These are phyloP conservation scores for Leptinotarsa texana DNA, from an alignment of 1,140 invertebrate genomes.

Conservation along the genomic window DNA sequence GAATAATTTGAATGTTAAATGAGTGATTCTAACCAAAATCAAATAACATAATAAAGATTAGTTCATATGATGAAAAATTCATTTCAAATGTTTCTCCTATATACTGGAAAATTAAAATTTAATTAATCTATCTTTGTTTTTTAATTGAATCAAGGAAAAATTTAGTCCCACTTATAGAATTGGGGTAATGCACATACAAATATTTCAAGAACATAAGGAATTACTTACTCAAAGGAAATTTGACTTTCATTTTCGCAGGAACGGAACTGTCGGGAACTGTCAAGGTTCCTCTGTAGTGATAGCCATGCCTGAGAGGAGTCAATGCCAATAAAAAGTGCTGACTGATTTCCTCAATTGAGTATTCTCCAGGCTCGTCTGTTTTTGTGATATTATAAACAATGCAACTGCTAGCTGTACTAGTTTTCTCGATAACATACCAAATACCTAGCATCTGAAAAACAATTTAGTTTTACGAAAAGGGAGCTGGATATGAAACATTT, in stretches of 20 bases:
- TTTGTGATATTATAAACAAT: constrained; percentile 78
- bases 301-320: constrained; percentile 73
- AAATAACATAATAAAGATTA: no score
- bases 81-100: no score
- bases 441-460: constrained; percentile 70
- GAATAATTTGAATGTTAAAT: no score
- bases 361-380: constrained; percentile 69
- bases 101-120: no score
- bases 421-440: constrained; percentile 85
- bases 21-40: no score
- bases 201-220: neutral
- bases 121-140: no score
- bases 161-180: no score
- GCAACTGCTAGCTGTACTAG: constrained; percentile 77
- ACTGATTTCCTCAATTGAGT: constrained; percentile 72
- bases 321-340: constrained; percentile 72
- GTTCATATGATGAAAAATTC: no score
- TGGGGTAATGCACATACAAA: no score
- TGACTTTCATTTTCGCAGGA: constrained; percentile 71
- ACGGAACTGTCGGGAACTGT: constrained; percentile 68
- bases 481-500: neutral
- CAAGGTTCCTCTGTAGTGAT: constrained; percentile 74
- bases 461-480: neutral
- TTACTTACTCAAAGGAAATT: constrained; percentile 82
- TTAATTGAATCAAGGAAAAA: no score